Percentiles rank a stretch among this genome's conserved stretches.
phyloP scores from a whole-genome alignment of 2,888 invertebrate species.

The Embidobia sp. region DNA sequence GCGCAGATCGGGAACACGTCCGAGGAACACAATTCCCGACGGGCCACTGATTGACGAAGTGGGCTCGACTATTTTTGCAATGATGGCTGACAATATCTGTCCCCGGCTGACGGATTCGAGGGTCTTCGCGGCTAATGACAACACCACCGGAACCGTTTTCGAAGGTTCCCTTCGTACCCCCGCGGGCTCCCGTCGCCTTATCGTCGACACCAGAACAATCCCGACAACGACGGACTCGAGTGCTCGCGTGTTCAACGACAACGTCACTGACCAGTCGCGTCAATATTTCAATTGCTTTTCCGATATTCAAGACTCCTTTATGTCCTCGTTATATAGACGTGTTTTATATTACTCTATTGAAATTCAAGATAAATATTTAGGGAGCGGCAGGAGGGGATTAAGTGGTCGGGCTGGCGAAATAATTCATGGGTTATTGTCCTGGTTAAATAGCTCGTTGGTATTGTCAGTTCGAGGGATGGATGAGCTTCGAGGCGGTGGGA shows the following conservation, averaged over 20 bases:
- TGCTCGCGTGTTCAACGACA: slow-evolving; percentile 3
- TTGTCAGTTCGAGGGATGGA: slow-evolving; percentile 46
- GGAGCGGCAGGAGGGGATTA: slow-evolving; percentile 3
- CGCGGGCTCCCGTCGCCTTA: too few species aligned
- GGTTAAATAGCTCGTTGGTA: slow-evolving; percentile 45
- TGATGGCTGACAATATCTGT: too few species aligned
- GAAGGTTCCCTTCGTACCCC: too few species aligned
- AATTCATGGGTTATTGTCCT: slow-evolving; percentile 48
- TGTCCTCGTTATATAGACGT: slow-evolving; percentile 15
- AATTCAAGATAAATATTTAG: slow-evolving; percentile 27
- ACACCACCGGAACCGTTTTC: too few species aligned
- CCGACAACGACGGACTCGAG: slow-evolving; percentile 35
- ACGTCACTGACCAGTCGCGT: too few species aligned
- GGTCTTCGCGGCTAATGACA: too few species aligned
- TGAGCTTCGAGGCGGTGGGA: background rate
- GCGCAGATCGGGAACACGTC: slow-evolving; percentile 72
- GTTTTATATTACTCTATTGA: slow-evolving; percentile 45
- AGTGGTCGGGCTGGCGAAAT: slow-evolving; percentile 35
- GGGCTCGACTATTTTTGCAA: slow-evolving; percentile 73
- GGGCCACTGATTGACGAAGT: slow-evolving; percentile 72
- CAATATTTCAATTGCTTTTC: too few species aligned
- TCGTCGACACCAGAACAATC: too few species aligned
- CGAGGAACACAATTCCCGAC: too few species aligned
- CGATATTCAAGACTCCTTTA: slow-evolving; percentile 42
- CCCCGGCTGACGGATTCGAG: too few species aligned